phyloP scores from a whole-genome alignment of 2,113 vertebrate species.

The Callopanchax toddi region DNA sequence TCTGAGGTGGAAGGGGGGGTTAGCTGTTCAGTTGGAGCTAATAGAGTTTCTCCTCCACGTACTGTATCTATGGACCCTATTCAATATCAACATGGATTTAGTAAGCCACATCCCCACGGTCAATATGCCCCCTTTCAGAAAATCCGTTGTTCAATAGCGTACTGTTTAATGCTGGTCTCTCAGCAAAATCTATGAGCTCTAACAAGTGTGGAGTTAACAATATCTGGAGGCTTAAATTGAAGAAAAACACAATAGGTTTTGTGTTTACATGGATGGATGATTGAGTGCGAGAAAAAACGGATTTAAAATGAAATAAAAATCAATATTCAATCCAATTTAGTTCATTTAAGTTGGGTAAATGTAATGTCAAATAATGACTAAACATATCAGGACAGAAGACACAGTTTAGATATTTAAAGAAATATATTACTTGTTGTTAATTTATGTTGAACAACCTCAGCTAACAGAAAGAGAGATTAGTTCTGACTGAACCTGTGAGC shows the following conservation, averaged over 20 bases:
- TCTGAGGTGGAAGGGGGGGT: neutral
- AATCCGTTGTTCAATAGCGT: conserved; percentile 38
- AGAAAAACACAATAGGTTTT: neutral
- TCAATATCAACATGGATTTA: conserved; percentile 61
- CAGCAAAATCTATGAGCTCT: conserved; percentile 30
- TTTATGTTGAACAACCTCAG: too few relatives aligned
- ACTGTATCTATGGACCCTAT: conserved; percentile 47
- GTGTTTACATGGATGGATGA: neutral
- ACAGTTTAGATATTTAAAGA: too few relatives aligned
- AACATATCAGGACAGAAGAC: too few relatives aligned
- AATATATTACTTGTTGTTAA: too few relatives aligned
- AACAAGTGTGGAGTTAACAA: conserved; percentile 23
- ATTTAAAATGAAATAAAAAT: neutral
- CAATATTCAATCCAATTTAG: neutral
- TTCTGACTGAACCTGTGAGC: too few relatives aligned
- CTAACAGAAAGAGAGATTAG: too few relatives aligned
- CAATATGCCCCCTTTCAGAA: conserved; percentile 53
- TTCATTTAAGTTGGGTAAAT: neutral
- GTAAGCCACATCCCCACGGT: conserved; percentile 41
- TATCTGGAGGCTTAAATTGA: neutral
- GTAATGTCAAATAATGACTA: too few relatives aligned
- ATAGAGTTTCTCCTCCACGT: conserved; percentile 57
- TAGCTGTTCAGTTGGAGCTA: conserved; percentile 48
- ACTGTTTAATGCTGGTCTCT: conserved; percentile 20
- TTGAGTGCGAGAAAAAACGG: neutral